phyloP scores from a whole-genome alignment of 2,797 vertebrate genomes.

The Philypnodon macrostomus region DNA sequence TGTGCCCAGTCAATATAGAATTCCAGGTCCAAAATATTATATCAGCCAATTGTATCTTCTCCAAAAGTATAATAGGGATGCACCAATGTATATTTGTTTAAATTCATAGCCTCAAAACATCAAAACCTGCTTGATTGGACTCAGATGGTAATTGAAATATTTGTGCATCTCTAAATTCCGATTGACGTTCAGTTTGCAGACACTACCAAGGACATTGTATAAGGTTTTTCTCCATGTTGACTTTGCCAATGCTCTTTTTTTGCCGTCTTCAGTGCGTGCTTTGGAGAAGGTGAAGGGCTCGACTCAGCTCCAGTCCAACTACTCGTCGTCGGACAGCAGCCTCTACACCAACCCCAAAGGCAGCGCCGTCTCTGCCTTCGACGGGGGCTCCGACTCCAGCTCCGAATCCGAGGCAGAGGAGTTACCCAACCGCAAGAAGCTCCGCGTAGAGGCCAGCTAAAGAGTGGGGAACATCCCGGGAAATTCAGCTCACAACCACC shows the following conservation, averaged over 20 bases:
- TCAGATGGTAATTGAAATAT: too few species aligned
- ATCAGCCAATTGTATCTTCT: too few species aligned
- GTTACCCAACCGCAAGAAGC: constrained; percentile 91
- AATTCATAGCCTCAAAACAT: too few species aligned
- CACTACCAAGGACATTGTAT: too few species aligned
- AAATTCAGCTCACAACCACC: not conserved
- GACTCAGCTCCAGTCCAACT: constrained; percentile 90
- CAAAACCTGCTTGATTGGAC: too few species aligned
- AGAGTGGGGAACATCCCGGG: constrained; percentile 13
- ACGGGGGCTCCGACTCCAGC: constrained; percentile 95
- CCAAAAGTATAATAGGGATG: too few species aligned
- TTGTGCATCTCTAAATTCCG: too few species aligned
- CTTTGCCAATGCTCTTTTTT: not conserved
- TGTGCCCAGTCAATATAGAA: too few species aligned
- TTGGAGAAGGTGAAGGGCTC: constrained; percentile 97
- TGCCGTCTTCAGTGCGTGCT: constrained; percentile 83
- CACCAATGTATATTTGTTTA: too few species aligned
- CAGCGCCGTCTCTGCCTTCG: constrained; percentile 96
- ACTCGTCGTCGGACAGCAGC: constrained; percentile 92
- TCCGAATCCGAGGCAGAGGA: constrained; percentile 93
- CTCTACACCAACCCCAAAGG: constrained; percentile 99
- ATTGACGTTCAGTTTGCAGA: too few species aligned
- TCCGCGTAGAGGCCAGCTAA: constrained; percentile 92
- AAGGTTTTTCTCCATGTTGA: too few species aligned
- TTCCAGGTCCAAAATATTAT: too few species aligned